phyloP scores from a whole-genome alignment of 2,888 invertebrate genomes.

The Dugesia japonica region DNA sequence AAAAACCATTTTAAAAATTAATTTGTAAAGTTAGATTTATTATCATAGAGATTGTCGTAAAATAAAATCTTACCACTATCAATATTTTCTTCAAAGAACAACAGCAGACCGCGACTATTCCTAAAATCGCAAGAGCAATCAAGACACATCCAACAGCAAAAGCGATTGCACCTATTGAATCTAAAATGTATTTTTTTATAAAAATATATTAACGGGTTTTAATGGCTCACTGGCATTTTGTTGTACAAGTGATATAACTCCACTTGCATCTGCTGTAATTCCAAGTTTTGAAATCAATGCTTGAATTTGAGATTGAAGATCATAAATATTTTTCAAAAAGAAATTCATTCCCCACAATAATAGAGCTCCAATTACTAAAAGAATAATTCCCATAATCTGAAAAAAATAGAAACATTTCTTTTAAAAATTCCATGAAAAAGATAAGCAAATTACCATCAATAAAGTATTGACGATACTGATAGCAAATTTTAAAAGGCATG shows the following conservation, averaged over 20 bases:
- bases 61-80: not conserved
- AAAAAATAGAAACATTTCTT: not conserved
- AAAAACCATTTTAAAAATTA: too few species aligned
- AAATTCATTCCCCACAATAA: conserved; percentile 5
- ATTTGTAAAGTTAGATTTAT: too few species aligned
- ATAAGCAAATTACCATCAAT: not conserved
- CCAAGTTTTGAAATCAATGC: not conserved
- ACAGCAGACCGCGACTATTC: not conserved
- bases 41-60: too few species aligned
- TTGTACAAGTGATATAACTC: not conserved
- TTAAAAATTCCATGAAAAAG: not conserved
- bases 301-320: not conserved
- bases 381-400: not conserved
- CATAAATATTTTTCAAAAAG: not conserved
- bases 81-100: not conserved
- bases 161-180: not conserved
- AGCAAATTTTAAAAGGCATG: not conserved
- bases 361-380: not conserved
- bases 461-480: not conserved
- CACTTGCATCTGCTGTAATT: not conserved
- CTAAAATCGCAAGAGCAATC: not conserved
- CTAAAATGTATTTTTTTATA: too few species aligned
- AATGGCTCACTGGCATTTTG: not conserved
- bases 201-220: not conserved
- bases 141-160: not conserved